phyloP scores from a whole-genome alignment of 2,888 invertebrate genomes.

The Seira sanloemensis region DNA sequence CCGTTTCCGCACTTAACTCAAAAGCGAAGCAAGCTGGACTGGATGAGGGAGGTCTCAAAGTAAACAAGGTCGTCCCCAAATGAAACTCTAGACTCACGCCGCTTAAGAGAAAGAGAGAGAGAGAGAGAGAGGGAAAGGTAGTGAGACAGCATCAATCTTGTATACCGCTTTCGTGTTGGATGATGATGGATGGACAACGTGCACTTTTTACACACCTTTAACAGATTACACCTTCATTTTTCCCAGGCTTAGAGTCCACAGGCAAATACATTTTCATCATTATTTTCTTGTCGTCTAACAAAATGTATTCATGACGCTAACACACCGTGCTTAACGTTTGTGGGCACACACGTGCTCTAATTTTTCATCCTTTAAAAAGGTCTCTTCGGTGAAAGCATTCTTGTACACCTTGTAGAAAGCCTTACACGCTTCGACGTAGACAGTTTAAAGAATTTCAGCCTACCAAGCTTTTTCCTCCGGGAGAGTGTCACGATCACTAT shows the following conservation, averaged over 20 bases:
- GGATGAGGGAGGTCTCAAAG: not conserved
- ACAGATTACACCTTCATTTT: not conserved
- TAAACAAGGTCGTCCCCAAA: not conserved
- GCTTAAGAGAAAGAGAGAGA: not conserved
- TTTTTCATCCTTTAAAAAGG: too few relatives aligned
- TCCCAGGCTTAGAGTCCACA: not conserved
- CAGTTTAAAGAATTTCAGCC: too few relatives aligned
- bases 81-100: not conserved
- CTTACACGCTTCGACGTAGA: too few relatives aligned
- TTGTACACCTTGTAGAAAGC: too few relatives aligned
- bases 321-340: slow-evolving; percentile 3
- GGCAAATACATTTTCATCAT: slow-evolving; percentile 1
- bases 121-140: not conserved
- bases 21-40: too few relatives aligned
- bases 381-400: too few relatives aligned
- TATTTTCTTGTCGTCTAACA: not conserved
- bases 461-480: too few relatives aligned
- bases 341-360: not conserved
- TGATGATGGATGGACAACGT: slow-evolving; percentile 7
- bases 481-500: too few relatives aligned
- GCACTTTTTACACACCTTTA: not conserved
- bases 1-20: too few relatives aligned
- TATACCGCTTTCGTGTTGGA: not conserved
- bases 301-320: not conserved
- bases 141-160: slow-evolving; percentile 1